These are phyloP conservation scores for Drosophila takahashii DNA, from an alignment of 1,140 invertebrate species.

Conservation along the genomic window DNA sequence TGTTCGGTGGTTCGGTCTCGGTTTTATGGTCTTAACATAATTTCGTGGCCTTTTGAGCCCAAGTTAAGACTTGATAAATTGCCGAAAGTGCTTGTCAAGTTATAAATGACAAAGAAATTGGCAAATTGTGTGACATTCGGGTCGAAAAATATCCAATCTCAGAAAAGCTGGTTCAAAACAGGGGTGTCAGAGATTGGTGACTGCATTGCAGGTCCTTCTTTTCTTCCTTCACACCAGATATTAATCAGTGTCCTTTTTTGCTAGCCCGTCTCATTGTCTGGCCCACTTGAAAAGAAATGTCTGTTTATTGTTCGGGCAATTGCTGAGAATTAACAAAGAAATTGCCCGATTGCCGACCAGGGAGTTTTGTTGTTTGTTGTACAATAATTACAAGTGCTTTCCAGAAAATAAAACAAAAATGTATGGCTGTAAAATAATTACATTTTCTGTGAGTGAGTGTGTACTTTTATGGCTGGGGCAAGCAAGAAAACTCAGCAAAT, in stretches of 20 bases:
- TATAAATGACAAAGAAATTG: conserved; percentile 79
- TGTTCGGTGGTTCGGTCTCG: conserved; percentile 5
- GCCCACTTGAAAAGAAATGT: conserved; percentile 5
- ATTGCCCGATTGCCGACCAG: conserved; percentile 45
- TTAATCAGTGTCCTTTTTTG: conserved; percentile 35
- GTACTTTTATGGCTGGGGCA: neutral
- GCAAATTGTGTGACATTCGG: conserved; percentile 58
- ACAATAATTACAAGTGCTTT: conserved; percentile 37
- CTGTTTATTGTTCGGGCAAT: conserved; percentile 40
- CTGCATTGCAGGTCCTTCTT: conserved; percentile 32
- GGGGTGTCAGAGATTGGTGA: neutral
- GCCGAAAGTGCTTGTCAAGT: conserved; percentile 54
- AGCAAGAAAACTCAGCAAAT: conserved; percentile 12
- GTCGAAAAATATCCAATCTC: neutral
- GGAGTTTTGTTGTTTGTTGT: conserved; percentile 33
- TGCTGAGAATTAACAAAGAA: conserved; percentile 55
- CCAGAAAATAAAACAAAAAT: neutral
- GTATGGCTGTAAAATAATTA: conserved; percentile 49
- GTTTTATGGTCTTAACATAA: conserved; percentile 48
- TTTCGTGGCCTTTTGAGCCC: conserved; percentile 58
- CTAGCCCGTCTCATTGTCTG: conserved; percentile 11
- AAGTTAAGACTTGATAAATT: conserved; percentile 80
- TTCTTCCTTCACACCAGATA: conserved; percentile 32
- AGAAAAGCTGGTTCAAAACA: conserved; percentile 23
- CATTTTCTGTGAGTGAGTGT: conserved; percentile 6